Evolutionary conservation across 2,113 vertebrate species (phyloP).

Genomic region (Gymnorhina tibicen): DNA sequence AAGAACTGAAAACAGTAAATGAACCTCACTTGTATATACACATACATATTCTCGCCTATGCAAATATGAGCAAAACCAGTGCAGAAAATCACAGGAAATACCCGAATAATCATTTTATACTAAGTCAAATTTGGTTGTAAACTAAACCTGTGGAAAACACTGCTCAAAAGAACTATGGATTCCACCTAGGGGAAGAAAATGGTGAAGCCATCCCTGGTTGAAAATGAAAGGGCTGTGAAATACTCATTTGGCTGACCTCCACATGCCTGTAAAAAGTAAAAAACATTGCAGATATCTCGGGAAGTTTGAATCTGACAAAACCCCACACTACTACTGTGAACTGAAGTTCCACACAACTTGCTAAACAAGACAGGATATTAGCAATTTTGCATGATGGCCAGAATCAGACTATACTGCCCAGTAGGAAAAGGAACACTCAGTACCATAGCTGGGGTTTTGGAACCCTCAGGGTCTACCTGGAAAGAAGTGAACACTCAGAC

Average conservation of each 20-base stretch:
- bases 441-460: not conserved
- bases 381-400: not conserved
- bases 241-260: not conserved
- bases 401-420: not conserved
- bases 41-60: not conserved
- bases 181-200: not conserved
- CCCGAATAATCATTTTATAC: not conserved
- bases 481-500: not conserved
- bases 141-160: not conserved
- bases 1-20: not conserved
- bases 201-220: rapidly evolving
- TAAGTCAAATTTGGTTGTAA: not conserved
- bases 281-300: not conserved
- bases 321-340: not conserved
- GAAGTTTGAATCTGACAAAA: not conserved
- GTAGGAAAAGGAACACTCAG: not conserved
- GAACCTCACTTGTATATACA: not conserved
- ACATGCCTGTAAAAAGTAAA: not conserved
- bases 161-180: not conserved
- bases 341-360: not conserved
- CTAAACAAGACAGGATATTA: not conserved
- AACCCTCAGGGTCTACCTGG: not conserved
- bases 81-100: not conserved
- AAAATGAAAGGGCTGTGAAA: not conserved
- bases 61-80: not conserved